A percentile compares a stretch with the other conserved stretches of the same genome.
Evolutionary conservation across 2,113 vertebrate genomes (phyloP).

Genomic region (Brachyhypopomus occidentalis): DNA sequence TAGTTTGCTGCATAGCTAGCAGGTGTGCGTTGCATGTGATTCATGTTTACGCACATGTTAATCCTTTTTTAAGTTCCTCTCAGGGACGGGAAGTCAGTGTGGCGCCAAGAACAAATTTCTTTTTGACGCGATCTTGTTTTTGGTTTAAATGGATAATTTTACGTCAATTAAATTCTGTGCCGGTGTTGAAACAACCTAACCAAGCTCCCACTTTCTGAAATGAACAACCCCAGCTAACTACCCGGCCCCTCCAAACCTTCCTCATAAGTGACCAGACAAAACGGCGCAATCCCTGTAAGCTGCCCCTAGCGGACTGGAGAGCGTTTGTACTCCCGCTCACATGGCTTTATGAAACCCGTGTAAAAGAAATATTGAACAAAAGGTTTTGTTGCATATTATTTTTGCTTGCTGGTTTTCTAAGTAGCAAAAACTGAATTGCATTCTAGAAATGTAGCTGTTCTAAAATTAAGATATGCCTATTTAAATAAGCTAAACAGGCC

Average conservation of each 20-base stretch:
- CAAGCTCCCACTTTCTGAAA: background rate
- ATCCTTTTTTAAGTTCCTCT: constrained; percentile 20
- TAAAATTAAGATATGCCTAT: no score
- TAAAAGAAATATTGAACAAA: no score
- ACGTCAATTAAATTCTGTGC: background rate
- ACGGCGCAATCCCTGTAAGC: background rate
- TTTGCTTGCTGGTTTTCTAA: no score
- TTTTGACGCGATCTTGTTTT: background rate
- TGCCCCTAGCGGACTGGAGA: constrained; percentile 1
- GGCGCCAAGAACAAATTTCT: background rate
- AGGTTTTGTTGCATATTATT: no score
- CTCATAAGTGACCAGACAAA: background rate
- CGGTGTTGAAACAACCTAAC: background rate
- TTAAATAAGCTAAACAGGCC: no score
- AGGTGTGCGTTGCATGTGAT: background rate
- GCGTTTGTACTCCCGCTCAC: background rate
- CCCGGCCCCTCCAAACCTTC: no score
- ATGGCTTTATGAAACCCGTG: no score
- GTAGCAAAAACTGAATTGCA: no score
- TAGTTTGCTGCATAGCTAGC: background rate
- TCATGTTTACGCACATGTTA: constrained; percentile 37
- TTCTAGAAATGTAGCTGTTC: no score
- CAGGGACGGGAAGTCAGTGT: background rate
- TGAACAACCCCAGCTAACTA: background rate
- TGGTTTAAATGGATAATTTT: background rate